phyloP scores from a whole-genome alignment of 64 coral and sea anemone genomes.

The Pocillopora verrucosa region DNA sequence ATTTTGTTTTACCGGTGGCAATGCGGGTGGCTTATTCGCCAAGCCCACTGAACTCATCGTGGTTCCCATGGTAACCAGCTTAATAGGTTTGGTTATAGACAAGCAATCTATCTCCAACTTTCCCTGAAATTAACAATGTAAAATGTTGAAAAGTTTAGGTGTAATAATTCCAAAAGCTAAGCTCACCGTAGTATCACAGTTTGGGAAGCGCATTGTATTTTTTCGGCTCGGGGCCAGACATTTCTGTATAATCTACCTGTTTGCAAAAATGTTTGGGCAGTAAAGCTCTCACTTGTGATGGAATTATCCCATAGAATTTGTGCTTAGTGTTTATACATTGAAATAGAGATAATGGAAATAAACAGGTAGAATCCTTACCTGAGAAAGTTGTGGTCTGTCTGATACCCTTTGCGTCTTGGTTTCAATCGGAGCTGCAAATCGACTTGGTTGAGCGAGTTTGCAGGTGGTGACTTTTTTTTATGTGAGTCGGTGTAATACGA shows the following conservation, averaged over 20 bases:
- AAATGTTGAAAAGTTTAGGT: not conserved
- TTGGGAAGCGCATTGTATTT: not conserved
- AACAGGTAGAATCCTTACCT: no score
- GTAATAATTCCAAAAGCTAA: not conserved
- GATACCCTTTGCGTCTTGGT: not conserved
- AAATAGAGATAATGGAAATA: no score
- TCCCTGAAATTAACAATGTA: not conserved
- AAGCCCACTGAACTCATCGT: constrained; percentile 83
- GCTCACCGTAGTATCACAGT: not conserved
- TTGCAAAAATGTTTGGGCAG: no score
- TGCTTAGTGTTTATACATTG: not conserved
- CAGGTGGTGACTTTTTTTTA: no score
- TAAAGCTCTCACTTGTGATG: not conserved
- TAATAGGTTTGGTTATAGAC: not conserved
- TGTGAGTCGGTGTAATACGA: not conserved
- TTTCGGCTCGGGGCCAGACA: not conserved
- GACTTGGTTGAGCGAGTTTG: no score
- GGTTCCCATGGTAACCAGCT: constrained; percentile 66
- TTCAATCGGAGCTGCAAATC: not conserved
- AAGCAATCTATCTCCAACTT: not conserved
- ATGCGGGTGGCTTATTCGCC: constrained; percentile 78
- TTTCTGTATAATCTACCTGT: not conserved
- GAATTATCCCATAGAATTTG: not conserved
- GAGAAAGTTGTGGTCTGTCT: not conserved
- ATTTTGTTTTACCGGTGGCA: constrained; percentile 91